Percentiles rank a stretch among this genome's conserved stretches.
Evolutionary conservation across 2,888 invertebrate species (phyloP).

Genomic region (Neria commutata): DNA sequence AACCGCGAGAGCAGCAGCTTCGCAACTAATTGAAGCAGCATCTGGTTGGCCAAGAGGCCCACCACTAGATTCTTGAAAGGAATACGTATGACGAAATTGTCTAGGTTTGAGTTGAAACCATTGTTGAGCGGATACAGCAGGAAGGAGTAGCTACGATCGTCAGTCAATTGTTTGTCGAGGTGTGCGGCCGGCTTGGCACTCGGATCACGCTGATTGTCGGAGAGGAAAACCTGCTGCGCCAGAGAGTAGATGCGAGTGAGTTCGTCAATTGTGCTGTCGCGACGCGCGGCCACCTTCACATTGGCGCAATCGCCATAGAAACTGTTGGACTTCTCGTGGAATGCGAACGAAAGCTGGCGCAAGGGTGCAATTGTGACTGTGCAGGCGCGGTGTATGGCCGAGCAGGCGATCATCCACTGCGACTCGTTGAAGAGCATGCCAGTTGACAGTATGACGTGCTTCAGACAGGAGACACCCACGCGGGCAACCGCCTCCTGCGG

Average conservation of each 20-base stretch:
- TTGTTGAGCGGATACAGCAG: constrained; percentile 81
- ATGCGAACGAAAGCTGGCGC: constrained; percentile 86
- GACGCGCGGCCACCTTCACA: constrained; percentile 90
- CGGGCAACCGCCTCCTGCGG: constrained; percentile 89
- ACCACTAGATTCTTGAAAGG: constrained; percentile 88
- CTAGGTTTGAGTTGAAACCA: constrained; percentile 73
- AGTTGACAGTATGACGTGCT: constrained; percentile 82
- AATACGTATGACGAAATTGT: constrained; percentile 80
- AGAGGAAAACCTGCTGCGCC: constrained; percentile 85
- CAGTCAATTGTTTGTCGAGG: constrained; percentile 66
- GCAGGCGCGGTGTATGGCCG: constrained; percentile 82
- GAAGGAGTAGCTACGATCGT: constrained; percentile 88
- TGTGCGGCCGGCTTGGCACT: constrained; percentile 29
- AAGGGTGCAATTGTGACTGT: constrained; percentile 86
- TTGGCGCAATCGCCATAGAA: constrained; percentile 93
- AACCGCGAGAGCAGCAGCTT: constrained; percentile 82
- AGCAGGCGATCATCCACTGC: constrained; percentile 87
- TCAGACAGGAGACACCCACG: constrained; percentile 89
- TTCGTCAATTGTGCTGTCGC: constrained; percentile 84
- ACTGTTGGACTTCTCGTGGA: constrained; percentile 89
- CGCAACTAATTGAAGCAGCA: constrained; percentile 89
- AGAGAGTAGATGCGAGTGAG: constrained; percentile 84
- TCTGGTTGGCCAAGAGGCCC: constrained; percentile 89
- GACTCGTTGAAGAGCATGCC: constrained; percentile 79
- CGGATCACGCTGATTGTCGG: constrained; percentile 64